Conservation (phyloP, 2,797 vertebrate genomes). For the Acropternis orthonyx region DNA sequence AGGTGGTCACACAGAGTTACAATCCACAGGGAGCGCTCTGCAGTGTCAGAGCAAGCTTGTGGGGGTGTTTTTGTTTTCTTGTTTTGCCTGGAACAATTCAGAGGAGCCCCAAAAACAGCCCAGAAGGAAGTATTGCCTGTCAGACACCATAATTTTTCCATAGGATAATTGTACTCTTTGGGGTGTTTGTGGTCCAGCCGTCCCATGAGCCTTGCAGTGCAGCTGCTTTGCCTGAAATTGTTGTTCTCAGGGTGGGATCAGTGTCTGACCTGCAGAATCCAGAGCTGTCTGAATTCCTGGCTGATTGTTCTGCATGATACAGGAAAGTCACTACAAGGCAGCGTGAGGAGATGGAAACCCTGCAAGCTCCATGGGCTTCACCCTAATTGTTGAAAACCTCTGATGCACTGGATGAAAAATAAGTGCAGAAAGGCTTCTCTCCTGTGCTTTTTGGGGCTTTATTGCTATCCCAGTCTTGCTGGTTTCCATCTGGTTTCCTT, state of each 20-base stretch:
- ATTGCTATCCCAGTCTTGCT: neutral
- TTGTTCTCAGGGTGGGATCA: accelerated
- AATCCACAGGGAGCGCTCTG: neutral
- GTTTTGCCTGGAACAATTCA: neutral
- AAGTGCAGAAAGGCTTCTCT: neutral
- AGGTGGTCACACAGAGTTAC: neutral
- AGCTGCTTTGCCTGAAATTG: neutral
- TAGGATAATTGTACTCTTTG: neutral
- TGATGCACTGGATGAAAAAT: neutral
- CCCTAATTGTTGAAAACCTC: neutral
- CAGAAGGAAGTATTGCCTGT: neutral
- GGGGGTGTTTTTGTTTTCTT: neutral
- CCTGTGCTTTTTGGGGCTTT: neutral
- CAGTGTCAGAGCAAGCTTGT: neutral
- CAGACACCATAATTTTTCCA: neutral
- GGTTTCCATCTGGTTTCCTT: neutral
- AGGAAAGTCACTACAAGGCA: neutral
- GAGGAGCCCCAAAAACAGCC: neutral
- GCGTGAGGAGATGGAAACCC: accelerated
- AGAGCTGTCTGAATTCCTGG: neutral
- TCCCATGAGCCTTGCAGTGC: neutral
- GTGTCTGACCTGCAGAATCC: neutral
- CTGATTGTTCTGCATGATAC: accelerated
- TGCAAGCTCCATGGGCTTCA: neutral
- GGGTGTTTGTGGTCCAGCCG: neutral